These are phyloP conservation scores for Ochropacha duplaris DNA, from an alignment of 2,888 invertebrate species.

Conservation along the genomic window DNA sequence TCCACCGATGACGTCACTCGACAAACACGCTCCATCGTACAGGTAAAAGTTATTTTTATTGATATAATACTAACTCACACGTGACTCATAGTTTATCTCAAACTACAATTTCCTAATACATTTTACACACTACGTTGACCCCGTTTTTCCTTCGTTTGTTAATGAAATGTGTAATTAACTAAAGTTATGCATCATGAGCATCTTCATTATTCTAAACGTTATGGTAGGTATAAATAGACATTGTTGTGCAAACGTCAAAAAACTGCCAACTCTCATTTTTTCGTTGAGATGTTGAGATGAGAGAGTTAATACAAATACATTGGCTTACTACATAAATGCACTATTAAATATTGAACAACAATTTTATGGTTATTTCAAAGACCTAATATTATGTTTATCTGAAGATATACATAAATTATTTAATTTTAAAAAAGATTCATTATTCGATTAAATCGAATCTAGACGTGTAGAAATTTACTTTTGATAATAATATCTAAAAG, in stretches of 20 bases:
- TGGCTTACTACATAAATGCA: no score
- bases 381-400: no score
- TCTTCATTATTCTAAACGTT: not conserved
- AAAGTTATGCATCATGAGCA: conserved; percentile 7
- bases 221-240: not conserved
- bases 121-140: conserved; percentile 9
- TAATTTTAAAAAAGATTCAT: no score
- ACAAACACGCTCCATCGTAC: conserved; percentile 87
- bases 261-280: not conserved
- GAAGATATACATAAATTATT: no score
- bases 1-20: conserved; percentile 90
- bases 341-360: no score
- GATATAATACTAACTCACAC: conserved; percentile 1
- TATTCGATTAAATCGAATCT: no score
- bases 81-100: not conserved
- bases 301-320: no score
- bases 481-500: no score
- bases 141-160: conserved; percentile 13
- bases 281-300: not conserved
- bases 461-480: no score
- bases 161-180: conserved; percentile 4
- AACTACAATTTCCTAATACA: not conserved
- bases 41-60: conserved; percentile 74
- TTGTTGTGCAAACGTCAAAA: not conserved
- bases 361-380: no score